Conservation (phyloP, 2,113 vertebrate species). For the Etia nguti region DNA sequence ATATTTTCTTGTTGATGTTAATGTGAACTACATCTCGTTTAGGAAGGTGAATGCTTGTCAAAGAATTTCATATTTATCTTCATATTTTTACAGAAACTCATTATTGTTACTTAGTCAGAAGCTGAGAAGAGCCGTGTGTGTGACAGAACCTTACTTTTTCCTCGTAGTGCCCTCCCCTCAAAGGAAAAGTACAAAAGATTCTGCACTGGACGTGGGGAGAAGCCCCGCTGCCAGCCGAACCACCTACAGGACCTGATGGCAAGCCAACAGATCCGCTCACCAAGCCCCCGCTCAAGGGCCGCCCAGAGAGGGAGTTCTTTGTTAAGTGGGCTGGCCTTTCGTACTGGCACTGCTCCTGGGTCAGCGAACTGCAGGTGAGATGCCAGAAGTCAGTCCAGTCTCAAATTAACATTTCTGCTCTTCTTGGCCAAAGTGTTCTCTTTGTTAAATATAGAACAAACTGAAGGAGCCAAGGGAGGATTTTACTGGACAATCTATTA, state of each 20-base stretch:
- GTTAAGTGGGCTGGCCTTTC: constrained; percentile 96
- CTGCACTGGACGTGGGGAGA: constrained; percentile 97
- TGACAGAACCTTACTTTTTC: not conserved
- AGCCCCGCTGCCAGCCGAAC: constrained; percentile 72
- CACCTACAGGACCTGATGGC: constrained; percentile 32
- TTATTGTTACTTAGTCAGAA: not conserved
- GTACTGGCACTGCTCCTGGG: constrained; percentile 99
- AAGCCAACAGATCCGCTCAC: constrained; percentile 63
- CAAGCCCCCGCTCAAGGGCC: constrained; percentile 83
- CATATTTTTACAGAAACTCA: not conserved
- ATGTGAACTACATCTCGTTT: not conserved
- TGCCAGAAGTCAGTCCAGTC: not conserved
- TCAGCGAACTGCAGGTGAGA: constrained; percentile 95
- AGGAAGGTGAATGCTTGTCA: not conserved
- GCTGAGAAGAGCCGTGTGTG: not conserved
- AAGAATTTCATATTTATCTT: not conserved
- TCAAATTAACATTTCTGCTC: not conserved
- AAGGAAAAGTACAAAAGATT: constrained; percentile 97
- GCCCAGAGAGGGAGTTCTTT: constrained; percentile 91
- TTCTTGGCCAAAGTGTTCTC: not conserved
- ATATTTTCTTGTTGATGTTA: not conserved
- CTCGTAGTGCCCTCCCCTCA: constrained; percentile 87
- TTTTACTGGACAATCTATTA: not conserved
- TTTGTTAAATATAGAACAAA: not conserved
- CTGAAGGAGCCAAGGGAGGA: not conserved